Conservation (phyloP, 2,113 vertebrate species). For the Mustela lutreola region DNA sequence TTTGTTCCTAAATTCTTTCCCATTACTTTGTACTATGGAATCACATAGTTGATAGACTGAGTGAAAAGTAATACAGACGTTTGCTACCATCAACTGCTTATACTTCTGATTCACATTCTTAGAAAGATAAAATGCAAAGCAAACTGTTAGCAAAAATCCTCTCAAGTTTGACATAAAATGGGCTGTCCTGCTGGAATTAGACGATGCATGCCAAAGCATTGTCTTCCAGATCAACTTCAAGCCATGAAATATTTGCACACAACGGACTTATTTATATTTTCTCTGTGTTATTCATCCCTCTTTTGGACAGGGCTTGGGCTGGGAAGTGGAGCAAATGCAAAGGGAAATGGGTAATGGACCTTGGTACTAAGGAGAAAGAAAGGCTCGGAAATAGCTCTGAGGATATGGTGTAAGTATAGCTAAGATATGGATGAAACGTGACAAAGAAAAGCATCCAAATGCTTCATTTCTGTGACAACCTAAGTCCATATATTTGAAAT, state of each 20-base stretch:
- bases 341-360: neutral
- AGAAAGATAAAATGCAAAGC: neutral
- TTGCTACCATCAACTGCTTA: conserved; percentile 18
- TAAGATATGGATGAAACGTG: conserved; percentile 8
- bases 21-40: neutral
- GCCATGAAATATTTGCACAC: neutral
- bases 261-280: neutral
- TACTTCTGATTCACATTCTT: conserved; percentile 43
- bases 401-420: neutral
- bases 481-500: conserved; percentile 30
- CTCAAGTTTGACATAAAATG: neutral
- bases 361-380: neutral
- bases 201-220: neutral
- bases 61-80: conserved; percentile 27
- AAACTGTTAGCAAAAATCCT: neutral
- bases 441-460: neutral
- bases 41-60: conserved; percentile 21
- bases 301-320: neutral
- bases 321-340: neutral
- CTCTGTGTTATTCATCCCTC: neutral
- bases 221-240: neutral
- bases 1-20: neutral
- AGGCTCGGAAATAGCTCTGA: neutral
- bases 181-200: neutral
- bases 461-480: conserved; percentile 54